Evolutionary conservation across 2,888 invertebrate genomes (phyloP), one percentile per base, ranked within the genome.

Genomic region (Pyrochroa serraticornis): DNA sequence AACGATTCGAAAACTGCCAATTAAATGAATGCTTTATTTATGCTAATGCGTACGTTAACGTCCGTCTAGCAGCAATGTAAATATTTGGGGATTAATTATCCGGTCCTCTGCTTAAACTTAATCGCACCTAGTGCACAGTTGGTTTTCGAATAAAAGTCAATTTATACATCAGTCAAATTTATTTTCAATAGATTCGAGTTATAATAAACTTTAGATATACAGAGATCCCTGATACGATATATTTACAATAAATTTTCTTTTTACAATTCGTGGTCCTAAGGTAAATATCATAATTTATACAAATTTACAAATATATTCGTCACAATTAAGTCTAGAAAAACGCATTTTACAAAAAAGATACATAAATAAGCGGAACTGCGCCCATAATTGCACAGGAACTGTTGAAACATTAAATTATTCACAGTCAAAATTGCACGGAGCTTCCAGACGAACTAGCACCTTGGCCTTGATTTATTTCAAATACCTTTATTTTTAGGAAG

Each of bases 171-270:
- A 68, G 69, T 70, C 69, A 69, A 65, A 66, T 67, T 65, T 66
- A 66, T 67, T 68, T 59, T 66, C 64, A 66, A 71, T 71, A 69
- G 65, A 65, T 66, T 69, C 61, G 63, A 64, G 49, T 67, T 64
- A 63, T 69, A 70, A 70, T 72, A 74, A 72, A 70, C 64, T 69
- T 70, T 57, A 71, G 71, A 74, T 74, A 71, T 73, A 75, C 73
- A 76, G 74, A 76, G 74, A 75, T 76, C 75, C 75, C 75, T 76
- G 75, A 76, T 73, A 64, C 65, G 70, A 68, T 63, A 61, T 71
- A 70, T 71, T 67, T 71, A 72, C 71, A 72, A 67, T 66, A 62
- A 62, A 54, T 65, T 64, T 64, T 60, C 56, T 66, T 66, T 70
- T 62, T 70, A 63, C 58, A 45, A 45, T 52, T 32, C 35, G 52